phyloP scores from a whole-genome alignment of 1,140 invertebrate genomes.

The Triops cancriformis region DNA sequence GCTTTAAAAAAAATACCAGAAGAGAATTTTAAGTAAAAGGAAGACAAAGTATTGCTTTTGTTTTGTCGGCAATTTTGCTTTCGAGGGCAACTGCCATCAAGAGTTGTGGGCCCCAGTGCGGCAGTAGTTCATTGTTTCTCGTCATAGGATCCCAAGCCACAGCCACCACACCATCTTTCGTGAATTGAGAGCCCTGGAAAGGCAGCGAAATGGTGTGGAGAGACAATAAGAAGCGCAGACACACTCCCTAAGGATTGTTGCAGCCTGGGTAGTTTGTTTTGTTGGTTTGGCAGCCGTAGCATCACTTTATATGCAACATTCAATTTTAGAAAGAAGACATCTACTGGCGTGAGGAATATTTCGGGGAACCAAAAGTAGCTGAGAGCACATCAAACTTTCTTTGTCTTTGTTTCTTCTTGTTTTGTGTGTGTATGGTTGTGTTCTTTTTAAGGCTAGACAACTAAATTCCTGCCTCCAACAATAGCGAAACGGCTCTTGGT shows the following conservation, averaged over 20 bases:
- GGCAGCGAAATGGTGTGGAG: background rate
- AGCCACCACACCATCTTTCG: background rate
- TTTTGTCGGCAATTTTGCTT: background rate
- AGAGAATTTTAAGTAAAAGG: background rate
- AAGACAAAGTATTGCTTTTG: background rate
- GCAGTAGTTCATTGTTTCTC: slow-evolving; percentile 10
- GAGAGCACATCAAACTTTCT: background rate
- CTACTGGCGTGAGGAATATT: background rate
- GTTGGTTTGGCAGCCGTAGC: background rate
- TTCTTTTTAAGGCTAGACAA: background rate
- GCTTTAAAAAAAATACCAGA: too few relatives aligned
- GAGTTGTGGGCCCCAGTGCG: slow-evolving; percentile 7
- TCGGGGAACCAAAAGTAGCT: background rate
- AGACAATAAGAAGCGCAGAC: background rate
- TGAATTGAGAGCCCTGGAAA: background rate
- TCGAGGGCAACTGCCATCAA: background rate
- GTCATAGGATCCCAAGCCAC: background rate
- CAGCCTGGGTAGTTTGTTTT: background rate
- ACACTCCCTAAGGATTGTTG: background rate
- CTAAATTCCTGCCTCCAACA: background rate
- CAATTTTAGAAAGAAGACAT: slow-evolving; percentile 1
- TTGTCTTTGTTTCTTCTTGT: background rate
- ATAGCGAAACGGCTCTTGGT: background rate
- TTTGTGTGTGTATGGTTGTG: too few relatives aligned
- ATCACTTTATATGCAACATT: slow-evolving; percentile 11